These are phyloP conservation scores for Epizoanthus scotinus DNA, from an alignment of 92 coral and sea anemone species.

Conservation along the genomic window DNA sequence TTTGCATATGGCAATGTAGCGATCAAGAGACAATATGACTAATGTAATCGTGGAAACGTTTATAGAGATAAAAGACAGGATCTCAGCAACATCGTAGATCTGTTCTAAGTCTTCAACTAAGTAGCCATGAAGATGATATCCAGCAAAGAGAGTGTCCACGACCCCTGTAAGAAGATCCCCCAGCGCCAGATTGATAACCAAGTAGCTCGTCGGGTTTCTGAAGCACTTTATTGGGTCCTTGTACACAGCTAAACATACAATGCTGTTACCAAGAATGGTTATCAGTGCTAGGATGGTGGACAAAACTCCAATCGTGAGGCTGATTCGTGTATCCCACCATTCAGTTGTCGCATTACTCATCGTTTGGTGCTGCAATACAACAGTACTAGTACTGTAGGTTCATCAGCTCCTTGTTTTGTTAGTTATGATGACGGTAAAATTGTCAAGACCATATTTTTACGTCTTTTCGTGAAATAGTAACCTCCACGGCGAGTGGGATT, in stretches of 20 bases:
- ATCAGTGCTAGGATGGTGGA: background rate
- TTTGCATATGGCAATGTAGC: slow-evolving; percentile 46
- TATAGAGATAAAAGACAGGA: slow-evolving; percentile 42
- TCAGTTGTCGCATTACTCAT: no score
- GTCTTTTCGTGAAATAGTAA: no score
- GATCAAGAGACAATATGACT: slow-evolving; percentile 49
- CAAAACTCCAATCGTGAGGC: background rate
- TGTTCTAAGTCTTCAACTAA: slow-evolving; percentile 18
- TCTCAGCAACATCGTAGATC: slow-evolving; percentile 26
- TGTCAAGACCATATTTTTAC: no score
- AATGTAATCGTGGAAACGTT: slow-evolving; percentile 46
- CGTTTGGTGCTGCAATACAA: no score
- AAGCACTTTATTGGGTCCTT: slow-evolving; percentile 59
- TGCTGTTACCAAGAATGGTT: slow-evolving; percentile 20
- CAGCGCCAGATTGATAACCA: slow-evolving; percentile 46
- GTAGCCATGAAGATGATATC: slow-evolving; percentile 36
- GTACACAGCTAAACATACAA: slow-evolving; percentile 37
- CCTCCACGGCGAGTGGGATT: no score
- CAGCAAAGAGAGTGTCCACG: slow-evolving; percentile 51
- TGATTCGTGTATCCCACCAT: no score
- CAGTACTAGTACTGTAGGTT: no score
- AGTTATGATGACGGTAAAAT: no score
- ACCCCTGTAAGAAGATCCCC: slow-evolving; percentile 52
- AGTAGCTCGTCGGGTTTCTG: slow-evolving; percentile 42
- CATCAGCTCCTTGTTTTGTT: no score